phyloP scores from a whole-genome alignment of 2,888 invertebrate genomes.

The Hemaris fuciformis region DNA sequence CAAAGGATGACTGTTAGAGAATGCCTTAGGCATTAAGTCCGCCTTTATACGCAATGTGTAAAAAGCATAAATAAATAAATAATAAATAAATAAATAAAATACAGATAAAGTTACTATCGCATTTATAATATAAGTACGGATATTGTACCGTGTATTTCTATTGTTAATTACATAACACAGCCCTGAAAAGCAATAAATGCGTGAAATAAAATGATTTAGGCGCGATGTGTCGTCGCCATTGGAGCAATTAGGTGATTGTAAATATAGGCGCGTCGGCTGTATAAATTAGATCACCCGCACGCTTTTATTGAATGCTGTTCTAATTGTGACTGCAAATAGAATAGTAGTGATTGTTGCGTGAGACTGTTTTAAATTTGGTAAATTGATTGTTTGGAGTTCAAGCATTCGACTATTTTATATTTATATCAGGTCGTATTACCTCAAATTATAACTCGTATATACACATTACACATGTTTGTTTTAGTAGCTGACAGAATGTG shows the following conservation, averaged over 20 bases:
- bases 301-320: neutral
- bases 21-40: too few relatives aligned
- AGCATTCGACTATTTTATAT: too few relatives aligned
- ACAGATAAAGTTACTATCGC: neutral
- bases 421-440: too few relatives aligned
- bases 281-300: constrained; percentile 12
- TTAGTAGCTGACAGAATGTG: too few relatives aligned
- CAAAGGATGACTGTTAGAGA: too few relatives aligned
- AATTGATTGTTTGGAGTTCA: too few relatives aligned
- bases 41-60: too few relatives aligned
- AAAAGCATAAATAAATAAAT: too few relatives aligned
- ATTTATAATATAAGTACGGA: too few relatives aligned
- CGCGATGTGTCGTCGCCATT: constrained; percentile 7
- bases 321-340: constrained; percentile 7
- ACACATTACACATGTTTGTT: too few relatives aligned
- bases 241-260: constrained; percentile 15
- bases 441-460: too few relatives aligned
- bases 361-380: neutral
- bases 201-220: constrained; percentile 10
- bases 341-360: neutral
- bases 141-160: neutral
- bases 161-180: neutral
- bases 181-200: neutral
- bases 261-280: neutral
- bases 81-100: too few relatives aligned